Base-by-base conservation (phyloP, 2,888 invertebrate species). In the Carabus problematicus region DNA sequence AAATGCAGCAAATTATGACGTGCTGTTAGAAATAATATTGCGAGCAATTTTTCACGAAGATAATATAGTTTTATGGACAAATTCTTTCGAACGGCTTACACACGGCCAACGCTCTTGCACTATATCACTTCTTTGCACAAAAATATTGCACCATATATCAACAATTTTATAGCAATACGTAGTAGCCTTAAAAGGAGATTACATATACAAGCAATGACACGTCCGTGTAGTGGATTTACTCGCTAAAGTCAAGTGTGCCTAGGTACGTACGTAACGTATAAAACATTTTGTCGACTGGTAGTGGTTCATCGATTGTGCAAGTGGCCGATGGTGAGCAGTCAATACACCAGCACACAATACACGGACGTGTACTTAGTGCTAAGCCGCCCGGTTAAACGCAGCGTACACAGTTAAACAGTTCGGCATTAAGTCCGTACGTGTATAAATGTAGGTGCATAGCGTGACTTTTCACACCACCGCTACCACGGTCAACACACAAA, bases 1-100 rank as follows among this genome's bases (percentile, higher is more conserved):
- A 63, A 63, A 63, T 63, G 9, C 14, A 40, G 14, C 18, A 63
- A 63, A 54, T 63, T 63, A 63, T n/a, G 63, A 54, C 40, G 54
- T 39, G 2, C 40, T 54, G 63, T 63, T 63, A 63, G 54, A 63
- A 54, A 63, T 54, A 63, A 63, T 63, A 63, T 63, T 54, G 11
- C 47, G 54, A 63, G 63, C 16, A 63, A 63, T 54, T 62, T 62
- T 62, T 63, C 63, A 52, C 63, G 63, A 54, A 63, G 41, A 63
- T 63, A 63, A 63, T 54, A 54, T 63, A 63, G 12, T 63, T 63
- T 63, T 63, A 63, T 63, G 63, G 63, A 63, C 63, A 63, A 63
- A 52, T 63, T 63, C 63, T 54, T 63, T 52, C 52, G 39, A 63
- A 63, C 52, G 52, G 52, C 62, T 63, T 49, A 63, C 63, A 63